Percentiles rank a stretch among this genome's conserved stretches.
These are phyloP conservation scores for Eupsittula cactorum DNA, from an alignment of 2,113 vertebrate genomes.

Conservation along the genomic window DNA sequence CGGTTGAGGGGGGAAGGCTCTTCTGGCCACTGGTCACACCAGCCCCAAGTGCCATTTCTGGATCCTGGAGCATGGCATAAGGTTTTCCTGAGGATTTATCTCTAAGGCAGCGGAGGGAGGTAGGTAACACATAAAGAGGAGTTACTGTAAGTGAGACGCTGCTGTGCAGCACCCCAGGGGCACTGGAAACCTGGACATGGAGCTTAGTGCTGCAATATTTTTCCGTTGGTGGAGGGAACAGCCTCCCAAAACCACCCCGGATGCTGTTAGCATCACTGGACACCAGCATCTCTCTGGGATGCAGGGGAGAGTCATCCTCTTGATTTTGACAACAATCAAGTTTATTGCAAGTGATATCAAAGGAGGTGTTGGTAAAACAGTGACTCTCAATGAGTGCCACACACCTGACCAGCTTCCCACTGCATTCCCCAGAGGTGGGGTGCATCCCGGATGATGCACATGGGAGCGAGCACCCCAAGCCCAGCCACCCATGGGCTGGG, in stretches of 20 bases:
- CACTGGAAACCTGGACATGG: background rate
- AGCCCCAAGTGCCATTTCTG: background rate
- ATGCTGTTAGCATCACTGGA: accelerated
- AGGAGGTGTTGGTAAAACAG: background rate
- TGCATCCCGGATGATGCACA: accelerated
- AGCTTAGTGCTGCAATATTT: background rate
- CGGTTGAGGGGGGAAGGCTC: background rate
- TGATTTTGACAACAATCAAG: accelerated
- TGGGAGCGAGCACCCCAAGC: too few species aligned
- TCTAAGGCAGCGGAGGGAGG: background rate
- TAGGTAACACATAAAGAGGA: background rate
- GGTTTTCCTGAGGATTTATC: background rate
- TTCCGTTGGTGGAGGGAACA: background rate
- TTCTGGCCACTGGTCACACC: background rate
- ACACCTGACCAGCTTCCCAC: accelerated
- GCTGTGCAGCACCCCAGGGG: background rate
- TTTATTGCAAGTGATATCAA: background rate
- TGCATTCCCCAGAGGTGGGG: background rate
- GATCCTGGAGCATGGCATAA: background rate
- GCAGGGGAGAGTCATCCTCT: too few species aligned
- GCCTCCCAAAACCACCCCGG: background rate
- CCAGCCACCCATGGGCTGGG: background rate
- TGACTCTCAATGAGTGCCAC: accelerated
- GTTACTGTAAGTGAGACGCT: background rate
- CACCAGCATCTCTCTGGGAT: background rate